Percentiles rank a stretch among this genome's conserved stretches.
These are phyloP conservation scores for Eristalis arbustorum DNA, from an alignment of 2,888 invertebrate species.

Conservation along the genomic window DNA sequence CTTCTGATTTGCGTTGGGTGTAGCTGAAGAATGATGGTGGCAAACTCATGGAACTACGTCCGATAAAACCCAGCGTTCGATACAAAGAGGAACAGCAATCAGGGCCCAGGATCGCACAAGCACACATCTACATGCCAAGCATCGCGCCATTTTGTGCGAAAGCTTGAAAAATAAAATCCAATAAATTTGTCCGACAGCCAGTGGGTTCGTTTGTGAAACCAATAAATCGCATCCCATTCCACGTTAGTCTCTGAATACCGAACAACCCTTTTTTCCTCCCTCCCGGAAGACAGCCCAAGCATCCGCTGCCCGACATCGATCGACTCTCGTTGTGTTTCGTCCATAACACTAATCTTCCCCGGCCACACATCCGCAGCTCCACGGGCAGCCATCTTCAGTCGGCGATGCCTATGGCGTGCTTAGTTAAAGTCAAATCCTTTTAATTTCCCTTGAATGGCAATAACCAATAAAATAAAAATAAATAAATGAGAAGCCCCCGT, in stretches of 20 bases:
- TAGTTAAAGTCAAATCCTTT: conserved; percentile 44
- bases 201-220: neutral
- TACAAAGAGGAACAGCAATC: too few species aligned
- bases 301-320: neutral
- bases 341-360: neutral
- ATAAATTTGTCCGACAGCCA: neutral
- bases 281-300: neutral
- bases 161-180: neutral
- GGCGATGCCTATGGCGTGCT: neutral
- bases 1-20: too few species aligned
- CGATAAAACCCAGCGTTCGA: too few species aligned
- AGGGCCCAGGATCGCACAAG: too few species aligned
- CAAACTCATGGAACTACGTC: too few species aligned
- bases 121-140: neutral
- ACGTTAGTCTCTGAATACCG: neutral
- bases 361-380: neutral
- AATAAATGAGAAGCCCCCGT: conserved; percentile 38
- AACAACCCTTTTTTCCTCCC: neutral
- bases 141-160: neutral
- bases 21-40: too few species aligned
- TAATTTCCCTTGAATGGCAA: conserved; percentile 26
- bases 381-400: conserved; percentile 10
- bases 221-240: neutral
- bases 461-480: conserved; percentile 58
- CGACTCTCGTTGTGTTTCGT: neutral